Percentiles rank a stretch among this genome's conserved stretches.
Conservation (phyloP, 2,888 invertebrate genomes). For the Ferrisia virgata region DNA sequence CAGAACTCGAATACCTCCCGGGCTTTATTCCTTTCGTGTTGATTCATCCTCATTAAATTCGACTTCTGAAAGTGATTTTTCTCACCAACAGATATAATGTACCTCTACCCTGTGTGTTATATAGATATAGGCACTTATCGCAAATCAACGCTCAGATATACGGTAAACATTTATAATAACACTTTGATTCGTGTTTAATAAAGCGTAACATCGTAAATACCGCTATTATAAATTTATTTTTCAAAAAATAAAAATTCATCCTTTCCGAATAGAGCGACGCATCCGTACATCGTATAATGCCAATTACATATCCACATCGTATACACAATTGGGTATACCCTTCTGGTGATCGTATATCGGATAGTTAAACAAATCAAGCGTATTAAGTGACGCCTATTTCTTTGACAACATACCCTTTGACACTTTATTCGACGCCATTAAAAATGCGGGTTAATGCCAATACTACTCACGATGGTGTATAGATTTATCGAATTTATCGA, state of each 20-base stretch:
- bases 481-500: not conserved
- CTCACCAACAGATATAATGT: not conserved
- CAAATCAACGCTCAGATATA: not conserved
- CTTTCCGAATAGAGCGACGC: not conserved
- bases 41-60: not conserved
- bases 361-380: not conserved
- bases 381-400: not conserved
- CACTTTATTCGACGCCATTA: not conserved
- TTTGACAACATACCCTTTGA: not conserved
- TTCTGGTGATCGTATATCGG: not conserved
- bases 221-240: not conserved
- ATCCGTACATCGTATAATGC: not conserved
- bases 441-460: not conserved
- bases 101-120: not conserved
- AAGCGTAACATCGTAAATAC: not conserved
- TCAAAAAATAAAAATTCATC: not conserved
- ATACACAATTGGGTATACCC: not conserved
- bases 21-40: not conserved
- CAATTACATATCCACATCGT: not conserved
- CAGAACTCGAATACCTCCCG: no score
- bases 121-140: not conserved
- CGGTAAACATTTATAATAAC: not conserved
- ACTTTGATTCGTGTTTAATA: conserved; percentile 16
- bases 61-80: not conserved
- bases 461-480: no score